Conservation (phyloP, 35 echinoderm and acorn worm species). For the Lytechinus variegatus region DNA sequence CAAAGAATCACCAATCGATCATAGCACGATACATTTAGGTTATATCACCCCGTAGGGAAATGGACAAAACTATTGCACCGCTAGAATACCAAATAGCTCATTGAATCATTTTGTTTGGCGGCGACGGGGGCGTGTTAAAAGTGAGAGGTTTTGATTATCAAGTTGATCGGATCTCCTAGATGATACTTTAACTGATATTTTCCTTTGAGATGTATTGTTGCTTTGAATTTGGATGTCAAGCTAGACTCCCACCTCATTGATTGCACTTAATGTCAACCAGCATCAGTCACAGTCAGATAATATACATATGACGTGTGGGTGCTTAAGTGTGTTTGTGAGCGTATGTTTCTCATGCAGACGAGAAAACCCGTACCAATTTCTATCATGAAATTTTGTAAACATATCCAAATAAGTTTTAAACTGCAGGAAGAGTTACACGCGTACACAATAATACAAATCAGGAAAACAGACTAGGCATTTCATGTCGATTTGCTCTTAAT, state of each 20-base stretch:
- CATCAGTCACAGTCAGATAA: neutral
- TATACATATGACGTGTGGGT: neutral
- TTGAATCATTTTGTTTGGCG: neutral
- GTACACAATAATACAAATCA: too few relatives aligned
- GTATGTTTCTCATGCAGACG: too few relatives aligned
- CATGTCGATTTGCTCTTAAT: too few relatives aligned
- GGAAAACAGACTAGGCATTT: too few relatives aligned
- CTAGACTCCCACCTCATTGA: neutral
- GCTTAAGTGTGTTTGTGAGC: neutral
- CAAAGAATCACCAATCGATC: neutral
- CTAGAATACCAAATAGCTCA: neutral
- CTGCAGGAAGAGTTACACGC: too few relatives aligned
- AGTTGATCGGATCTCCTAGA: neutral
- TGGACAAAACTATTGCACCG: neutral
- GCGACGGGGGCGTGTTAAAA: neutral
- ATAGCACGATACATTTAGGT: constrained; percentile 3
- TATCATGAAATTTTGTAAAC: too few relatives aligned
- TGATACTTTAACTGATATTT: neutral
- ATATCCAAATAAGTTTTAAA: too few relatives aligned
- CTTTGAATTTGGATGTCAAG: neutral
- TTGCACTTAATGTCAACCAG: neutral
- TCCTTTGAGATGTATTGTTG: neutral
- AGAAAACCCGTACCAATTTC: too few relatives aligned
- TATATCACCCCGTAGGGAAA: neutral
- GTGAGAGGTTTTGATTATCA: neutral